Conservation (phyloP, 2,113 vertebrate species). For the Sterrhoptilus dennistouni region DNA sequence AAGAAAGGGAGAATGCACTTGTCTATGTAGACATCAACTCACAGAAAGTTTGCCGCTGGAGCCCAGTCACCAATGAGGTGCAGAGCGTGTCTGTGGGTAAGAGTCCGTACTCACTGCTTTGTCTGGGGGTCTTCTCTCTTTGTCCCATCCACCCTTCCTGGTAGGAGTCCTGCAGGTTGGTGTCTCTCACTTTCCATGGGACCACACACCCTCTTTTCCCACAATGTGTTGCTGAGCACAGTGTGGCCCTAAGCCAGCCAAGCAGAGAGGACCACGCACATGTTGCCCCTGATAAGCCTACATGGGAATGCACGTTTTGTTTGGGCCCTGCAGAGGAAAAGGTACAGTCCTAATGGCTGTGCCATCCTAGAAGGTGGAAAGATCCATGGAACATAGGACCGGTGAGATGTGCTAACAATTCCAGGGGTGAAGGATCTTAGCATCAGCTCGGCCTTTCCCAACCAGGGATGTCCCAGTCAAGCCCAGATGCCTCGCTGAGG, state of each 20-base stretch:
- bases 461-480: neutral
- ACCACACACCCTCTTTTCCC: rapidly evolving
- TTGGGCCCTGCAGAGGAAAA: neutral
- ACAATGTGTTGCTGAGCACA: rapidly evolving
- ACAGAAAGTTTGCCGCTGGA: conserved; percentile 82
- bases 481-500: rapidly evolving
- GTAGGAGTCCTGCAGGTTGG: neutral
- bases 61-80: conserved; percentile 69
- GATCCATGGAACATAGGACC: neutral
- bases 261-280: neutral
- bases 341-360: neutral
- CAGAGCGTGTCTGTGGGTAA: conserved; percentile 79
- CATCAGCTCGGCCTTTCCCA: rapidly evolving
- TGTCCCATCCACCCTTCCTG: neutral
- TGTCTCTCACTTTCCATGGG: neutral
- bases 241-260: rapidly evolving
- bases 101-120: neutral
- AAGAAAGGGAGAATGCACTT: conserved; percentile 78
- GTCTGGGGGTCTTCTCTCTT: neutral
- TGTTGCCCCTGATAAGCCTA: neutral
- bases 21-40: conserved; percentile 83
- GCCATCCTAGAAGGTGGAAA: neutral
- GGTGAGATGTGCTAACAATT: neutral
- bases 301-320: neutral
- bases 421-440: neutral